Conservation (phyloP, 2,797 vertebrate genomes). For the Australoheros facetus region DNA sequence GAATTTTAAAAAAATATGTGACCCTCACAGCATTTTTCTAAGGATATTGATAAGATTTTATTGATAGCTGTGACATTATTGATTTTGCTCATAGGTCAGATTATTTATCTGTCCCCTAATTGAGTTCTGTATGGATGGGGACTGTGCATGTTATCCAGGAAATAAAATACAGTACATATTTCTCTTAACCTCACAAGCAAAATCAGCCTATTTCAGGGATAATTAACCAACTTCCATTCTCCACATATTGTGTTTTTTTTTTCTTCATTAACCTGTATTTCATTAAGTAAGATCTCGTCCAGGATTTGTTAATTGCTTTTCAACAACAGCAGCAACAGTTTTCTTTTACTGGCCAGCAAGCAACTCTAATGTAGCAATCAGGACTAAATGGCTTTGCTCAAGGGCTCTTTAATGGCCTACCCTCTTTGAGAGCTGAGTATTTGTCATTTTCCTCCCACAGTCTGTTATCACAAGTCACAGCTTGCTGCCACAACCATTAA, state of each 20-base stretch:
- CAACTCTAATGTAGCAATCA: constrained; percentile 13
- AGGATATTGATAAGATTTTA: neutral
- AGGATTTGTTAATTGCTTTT: neutral
- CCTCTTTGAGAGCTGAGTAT: neutral
- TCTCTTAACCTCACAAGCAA: neutral
- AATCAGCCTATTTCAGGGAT: neutral
- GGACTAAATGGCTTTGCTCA: neutral
- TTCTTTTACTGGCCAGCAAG: neutral
- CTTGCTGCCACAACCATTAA: neutral
- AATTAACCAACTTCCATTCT: neutral
- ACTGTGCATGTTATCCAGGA: neutral
- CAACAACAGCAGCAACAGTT: neutral
- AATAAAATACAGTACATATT: neutral
- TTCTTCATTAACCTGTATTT: neutral
- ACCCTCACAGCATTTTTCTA: neutral
- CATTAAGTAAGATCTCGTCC: neutral
- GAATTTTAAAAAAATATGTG: no score
- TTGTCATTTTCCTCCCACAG: constrained; percentile 3
- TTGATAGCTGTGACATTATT: neutral
- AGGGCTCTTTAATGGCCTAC: neutral
- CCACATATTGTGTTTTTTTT: neutral
- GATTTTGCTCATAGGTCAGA: neutral
- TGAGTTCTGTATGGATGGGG: neutral
- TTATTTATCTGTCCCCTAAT: neutral
- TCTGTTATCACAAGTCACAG: neutral